Percentiles rank a stretch among this genome's conserved stretches.
These are phyloP conservation scores for Chelon labrosus DNA, from an alignment of 2,797 vertebrate species.

Conservation along the genomic window DNA sequence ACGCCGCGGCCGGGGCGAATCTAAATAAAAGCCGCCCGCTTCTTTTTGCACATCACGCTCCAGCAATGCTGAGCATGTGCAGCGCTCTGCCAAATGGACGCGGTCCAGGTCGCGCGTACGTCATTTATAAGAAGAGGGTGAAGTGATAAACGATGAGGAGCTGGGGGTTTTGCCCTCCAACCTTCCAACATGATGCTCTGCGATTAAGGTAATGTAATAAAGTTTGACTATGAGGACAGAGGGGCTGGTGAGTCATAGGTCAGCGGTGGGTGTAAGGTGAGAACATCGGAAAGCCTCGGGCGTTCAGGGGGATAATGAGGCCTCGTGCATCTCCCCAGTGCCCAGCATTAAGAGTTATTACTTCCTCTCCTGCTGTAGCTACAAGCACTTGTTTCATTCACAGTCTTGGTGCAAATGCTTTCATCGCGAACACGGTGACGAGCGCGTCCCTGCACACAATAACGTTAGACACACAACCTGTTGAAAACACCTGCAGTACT, in stretches of 20 bases:
- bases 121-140: conserved; percentile 57
- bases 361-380: conserved; percentile 79
- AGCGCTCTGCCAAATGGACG: conserved; percentile 42
- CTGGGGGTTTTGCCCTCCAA: conserved; percentile 63
- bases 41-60: conserved; percentile 44
- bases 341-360: conserved; percentile 85
- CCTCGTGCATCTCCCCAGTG: conserved; percentile 80
- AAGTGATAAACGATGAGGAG: conserved; percentile 63
- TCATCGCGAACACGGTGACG: conserved; percentile 33
- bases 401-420: conserved; percentile 50
- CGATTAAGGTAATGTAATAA: conserved; percentile 84
- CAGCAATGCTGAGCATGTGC: conserved; percentile 56
- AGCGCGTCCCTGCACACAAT: neutral
- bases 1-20: conserved; percentile 29
- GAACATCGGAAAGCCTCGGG: conserved; percentile 82
- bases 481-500: neutral
- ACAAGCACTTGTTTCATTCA: conserved; percentile 74
- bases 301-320: conserved; percentile 83
- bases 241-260: conserved; percentile 86
- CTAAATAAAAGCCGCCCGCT: conserved; percentile 62
- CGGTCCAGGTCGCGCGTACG: conserved; percentile 22
- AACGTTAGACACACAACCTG: conserved; percentile 1
- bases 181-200: conserved; percentile 65
- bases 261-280: conserved; percentile 83
- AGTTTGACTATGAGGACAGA: conserved; percentile 77